phyloP scores from a whole-genome alignment of 1,140 invertebrate species.

The Aphidius ervi region DNA sequence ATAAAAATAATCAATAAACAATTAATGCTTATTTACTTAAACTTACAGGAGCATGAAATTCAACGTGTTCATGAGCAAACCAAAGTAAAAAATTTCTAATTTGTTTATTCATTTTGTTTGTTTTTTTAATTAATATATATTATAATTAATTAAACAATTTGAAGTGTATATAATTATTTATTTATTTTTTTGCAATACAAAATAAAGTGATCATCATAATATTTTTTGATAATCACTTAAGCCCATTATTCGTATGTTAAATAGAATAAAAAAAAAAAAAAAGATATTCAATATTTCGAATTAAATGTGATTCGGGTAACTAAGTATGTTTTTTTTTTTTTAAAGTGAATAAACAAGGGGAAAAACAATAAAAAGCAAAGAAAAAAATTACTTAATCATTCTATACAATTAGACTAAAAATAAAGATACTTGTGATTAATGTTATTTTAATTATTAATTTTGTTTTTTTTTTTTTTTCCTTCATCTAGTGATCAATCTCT shows the following conservation, averaged over 20 bases:
- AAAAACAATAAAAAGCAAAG: slow-evolving; percentile 9
- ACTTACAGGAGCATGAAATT: slow-evolving; percentile 75
- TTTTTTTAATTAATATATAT: too few species aligned
- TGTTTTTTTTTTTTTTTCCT: slow-evolving; percentile 5
- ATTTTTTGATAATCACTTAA: too few species aligned
- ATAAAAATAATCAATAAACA: slow-evolving; percentile 13
- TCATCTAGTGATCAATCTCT: slow-evolving; percentile 18
- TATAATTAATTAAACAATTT: not conserved
- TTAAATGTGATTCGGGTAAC: slow-evolving; percentile 9
- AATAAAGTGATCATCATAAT: too few species aligned
- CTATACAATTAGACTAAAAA: slow-evolving; percentile 26
- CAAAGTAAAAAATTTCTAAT: slow-evolving; percentile 74
- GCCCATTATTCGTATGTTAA: not conserved
- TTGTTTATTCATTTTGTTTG: slow-evolving; percentile 36
- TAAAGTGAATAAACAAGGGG: slow-evolving; percentile 2
- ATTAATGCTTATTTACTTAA: slow-evolving; percentile 5
- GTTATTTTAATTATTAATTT: slow-evolving; percentile 15
- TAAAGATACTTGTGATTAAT: slow-evolving; percentile 20
- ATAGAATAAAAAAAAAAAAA: slow-evolving; percentile 1
- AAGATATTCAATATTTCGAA: slow-evolving; percentile 7
- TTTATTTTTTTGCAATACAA: too few species aligned
- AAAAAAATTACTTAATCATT: not conserved
- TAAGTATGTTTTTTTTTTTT: not conserved
- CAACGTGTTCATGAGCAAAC: slow-evolving; percentile 83
- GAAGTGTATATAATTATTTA: too few species aligned